phyloP scores from a whole-genome alignment of 2,797 vertebrate species.

The Cyprinodon diabolis region DNA sequence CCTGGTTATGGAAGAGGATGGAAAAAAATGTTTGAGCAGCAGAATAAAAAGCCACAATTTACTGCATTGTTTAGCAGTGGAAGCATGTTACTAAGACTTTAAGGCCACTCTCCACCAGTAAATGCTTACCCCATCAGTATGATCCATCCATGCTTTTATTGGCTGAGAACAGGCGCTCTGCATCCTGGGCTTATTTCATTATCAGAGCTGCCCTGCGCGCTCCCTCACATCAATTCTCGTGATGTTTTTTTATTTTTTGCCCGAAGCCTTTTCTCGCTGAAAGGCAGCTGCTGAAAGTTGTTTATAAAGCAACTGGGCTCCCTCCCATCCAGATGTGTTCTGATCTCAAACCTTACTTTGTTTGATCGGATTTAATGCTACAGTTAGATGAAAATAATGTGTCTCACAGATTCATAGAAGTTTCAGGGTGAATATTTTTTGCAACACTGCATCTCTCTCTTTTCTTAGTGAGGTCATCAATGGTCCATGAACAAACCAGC shows the following conservation, averaged over 20 bases:
- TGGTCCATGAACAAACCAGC: background rate
- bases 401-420: no score
- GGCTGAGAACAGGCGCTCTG: conserved; percentile 36
- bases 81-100: conserved; percentile 32
- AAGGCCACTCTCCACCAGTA: conserved; percentile 21
- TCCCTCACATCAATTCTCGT: conserved; percentile 21
- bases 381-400: background rate
- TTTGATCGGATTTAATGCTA: background rate
- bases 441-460: no score
- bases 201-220: conserved; percentile 19
- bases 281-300: background rate
- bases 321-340: background rate
- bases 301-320: conserved; percentile 3
- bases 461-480: no score
- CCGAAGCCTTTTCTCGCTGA: background rate
- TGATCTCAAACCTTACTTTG: background rate
- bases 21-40: conserved; percentile 41
- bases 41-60: conserved; percentile 22
- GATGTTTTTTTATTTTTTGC: conserved; percentile 18
- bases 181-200: conserved; percentile 7
- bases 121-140: conserved; percentile 41
- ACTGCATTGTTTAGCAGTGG: conserved; percentile 48
- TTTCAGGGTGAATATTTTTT: no score
- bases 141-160: conserved; percentile 30
- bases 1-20: conserved; percentile 40